Evolutionary conservation across 2,888 invertebrate genomes (phyloP), one percentile per base, ranked within the genome.

Genomic region (Coronaproctus castanopsis): DNA sequence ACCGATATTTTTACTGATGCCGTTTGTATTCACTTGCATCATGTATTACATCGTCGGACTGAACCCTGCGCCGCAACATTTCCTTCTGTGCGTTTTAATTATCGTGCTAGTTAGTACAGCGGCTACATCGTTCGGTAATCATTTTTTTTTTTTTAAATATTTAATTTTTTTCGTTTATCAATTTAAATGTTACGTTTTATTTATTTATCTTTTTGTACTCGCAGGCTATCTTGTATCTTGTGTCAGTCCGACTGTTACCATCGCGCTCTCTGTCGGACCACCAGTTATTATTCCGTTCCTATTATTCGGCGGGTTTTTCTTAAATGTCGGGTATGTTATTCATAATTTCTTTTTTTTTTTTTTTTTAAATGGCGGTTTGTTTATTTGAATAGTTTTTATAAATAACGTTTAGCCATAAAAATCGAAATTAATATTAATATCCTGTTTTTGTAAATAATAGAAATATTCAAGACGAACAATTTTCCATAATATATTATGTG

Each of bases 271-370:
- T 0, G 78, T 96, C 57, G 89, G 91, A 0, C 91, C 95, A 1
- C 89, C 95, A 2, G 78, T 93, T 61, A 83, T 95, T 65, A 88
- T 96, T 62, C 95, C 96, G 0, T 86, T 95, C 71, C 77, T 96
- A 73, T 75, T 97, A 20, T 96, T 97, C 70, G 95, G 95, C 61
- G 96, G 96, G 52, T 93, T 91, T 77, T 93, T 93, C 74, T 76
- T 96, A 52, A 95, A 95, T 70, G 81, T 86, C 21, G 85, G 82
- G 82, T 88, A 75, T 77, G 78, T 73, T 59, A 53, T 61, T 3
- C 48, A 22, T 50, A 56, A 24, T n/a, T n/a, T n/a, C n/a, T n/a
- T n/a, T n/a, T n/a, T n/a, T n/a, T 8, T 20, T 48, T n/a, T n/a
- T n/a, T n/a, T n/a, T n/a, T n/a, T n/a, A n/a, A n/a, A n/a, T n/a